Evolutionary conservation across 1,140 invertebrate genomes (phyloP).

Genomic region (Drosophila murphyi): DNA sequence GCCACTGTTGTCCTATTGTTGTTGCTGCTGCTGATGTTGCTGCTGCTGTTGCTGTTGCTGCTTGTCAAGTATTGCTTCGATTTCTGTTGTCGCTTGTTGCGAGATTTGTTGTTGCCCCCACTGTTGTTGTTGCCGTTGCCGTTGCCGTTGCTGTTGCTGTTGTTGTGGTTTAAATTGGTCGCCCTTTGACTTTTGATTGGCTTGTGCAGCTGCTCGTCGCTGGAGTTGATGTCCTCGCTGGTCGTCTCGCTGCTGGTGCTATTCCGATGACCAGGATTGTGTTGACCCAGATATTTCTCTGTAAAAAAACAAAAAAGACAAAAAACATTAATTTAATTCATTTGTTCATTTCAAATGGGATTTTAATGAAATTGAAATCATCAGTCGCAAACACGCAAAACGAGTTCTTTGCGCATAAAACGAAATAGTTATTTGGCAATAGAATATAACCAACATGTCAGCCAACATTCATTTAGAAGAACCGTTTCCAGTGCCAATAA

Average conservation of each 20-base stretch:
- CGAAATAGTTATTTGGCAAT: too few relatives aligned
- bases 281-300: constrained; percentile 73
- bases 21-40: constrained; percentile 17
- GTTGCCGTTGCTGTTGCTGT: constrained; percentile 6
- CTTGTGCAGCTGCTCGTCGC: constrained; percentile 66
- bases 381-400: too few relatives aligned
- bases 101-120: constrained; percentile 24
- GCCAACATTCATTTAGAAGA: too few relatives aligned
- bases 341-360: too few relatives aligned
- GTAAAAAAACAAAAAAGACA: constrained; percentile 21
- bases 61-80: constrained; percentile 19
- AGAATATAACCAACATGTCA: too few relatives aligned
- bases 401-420: too few relatives aligned
- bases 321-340: too few relatives aligned
- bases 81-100: constrained; percentile 63
- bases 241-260: constrained; percentile 81
- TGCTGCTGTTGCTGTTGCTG: constrained; percentile 15
- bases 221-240: constrained; percentile 75
- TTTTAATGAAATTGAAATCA: too few relatives aligned
- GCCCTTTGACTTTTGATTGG: constrained; percentile 36
- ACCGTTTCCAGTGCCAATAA: background rate
- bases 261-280: constrained; percentile 77
- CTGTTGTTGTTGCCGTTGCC: constrained; percentile 21
- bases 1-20: constrained; percentile 8
- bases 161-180: constrained; percentile 6